These are phyloP conservation scores for Steinernema hermaphroditum DNA, from an alignment of 2,888 invertebrate species.

Conservation along the genomic window DNA sequence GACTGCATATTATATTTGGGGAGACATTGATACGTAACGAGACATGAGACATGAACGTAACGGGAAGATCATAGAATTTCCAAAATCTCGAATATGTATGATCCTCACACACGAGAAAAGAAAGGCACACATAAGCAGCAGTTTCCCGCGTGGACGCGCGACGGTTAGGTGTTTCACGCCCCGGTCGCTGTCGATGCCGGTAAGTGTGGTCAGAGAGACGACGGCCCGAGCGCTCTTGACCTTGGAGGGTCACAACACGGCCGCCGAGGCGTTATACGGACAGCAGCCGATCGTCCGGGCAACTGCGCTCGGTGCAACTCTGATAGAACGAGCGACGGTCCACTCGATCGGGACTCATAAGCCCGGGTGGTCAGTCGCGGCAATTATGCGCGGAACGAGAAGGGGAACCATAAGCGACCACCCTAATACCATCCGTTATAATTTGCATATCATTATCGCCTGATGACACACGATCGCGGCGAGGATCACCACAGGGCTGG, in stretches of 20 bases:
- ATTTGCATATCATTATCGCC: slow-evolving; percentile 22
- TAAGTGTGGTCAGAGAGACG: neutral
- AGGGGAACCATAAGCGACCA: slow-evolving; percentile 12
- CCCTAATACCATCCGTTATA: slow-evolving; percentile 27
- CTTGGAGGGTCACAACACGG: slow-evolving; percentile 28
- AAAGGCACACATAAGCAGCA: neutral
- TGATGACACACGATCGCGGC: neutral
- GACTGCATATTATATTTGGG: no score
- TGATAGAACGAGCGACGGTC: neutral
- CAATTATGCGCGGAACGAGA: neutral
- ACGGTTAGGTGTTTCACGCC: slow-evolving; percentile 4
- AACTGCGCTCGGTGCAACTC: slow-evolving; percentile 11
- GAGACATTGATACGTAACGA: no score
- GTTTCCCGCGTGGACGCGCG: slow-evolving; percentile 1
- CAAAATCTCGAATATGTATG: neutral
- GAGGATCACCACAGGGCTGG: slow-evolving; percentile 1
- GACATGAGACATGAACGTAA: no score
- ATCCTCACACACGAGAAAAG: neutral
- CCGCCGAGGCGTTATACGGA: neutral
- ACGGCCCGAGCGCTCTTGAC: slow-evolving; percentile 11
- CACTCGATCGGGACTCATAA: slow-evolving; percentile 18
- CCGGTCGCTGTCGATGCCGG: neutral
- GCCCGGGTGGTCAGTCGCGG: neutral
- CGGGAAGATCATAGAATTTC: neutral
- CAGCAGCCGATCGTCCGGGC: slow-evolving; percentile 26